phyloP scores from a whole-genome alignment of 2,797 vertebrate genomes.

The Syngnathus acus region DNA sequence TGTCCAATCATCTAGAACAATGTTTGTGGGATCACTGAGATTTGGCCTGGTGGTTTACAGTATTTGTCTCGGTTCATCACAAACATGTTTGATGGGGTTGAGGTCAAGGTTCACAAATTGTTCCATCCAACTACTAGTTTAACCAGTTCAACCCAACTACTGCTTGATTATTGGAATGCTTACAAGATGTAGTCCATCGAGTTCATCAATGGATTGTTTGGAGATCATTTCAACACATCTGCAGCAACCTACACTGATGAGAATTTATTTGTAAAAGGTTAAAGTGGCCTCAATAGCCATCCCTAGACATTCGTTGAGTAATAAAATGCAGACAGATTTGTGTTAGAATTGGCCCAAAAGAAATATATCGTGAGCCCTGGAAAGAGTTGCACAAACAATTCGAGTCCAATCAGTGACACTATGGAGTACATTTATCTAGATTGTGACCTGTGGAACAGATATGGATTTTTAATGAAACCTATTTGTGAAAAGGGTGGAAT shows the following conservation, averaged over 20 bases:
- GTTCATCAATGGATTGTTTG: background rate
- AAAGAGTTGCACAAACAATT: background rate
- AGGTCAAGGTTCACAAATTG: no score
- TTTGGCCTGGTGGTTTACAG: no score
- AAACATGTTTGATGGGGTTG: no score
- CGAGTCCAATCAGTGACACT: background rate
- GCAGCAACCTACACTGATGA: background rate
- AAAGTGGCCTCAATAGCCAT: background rate
- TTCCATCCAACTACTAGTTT: no score
- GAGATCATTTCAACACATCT: background rate
- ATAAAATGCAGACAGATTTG: background rate
- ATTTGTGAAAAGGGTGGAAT: background rate
- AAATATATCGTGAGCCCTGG: background rate
- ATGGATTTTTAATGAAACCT: background rate
- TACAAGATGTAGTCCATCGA: background rate
- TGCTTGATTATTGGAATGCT: background rate
- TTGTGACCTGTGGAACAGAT: background rate
- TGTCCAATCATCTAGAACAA: no score
- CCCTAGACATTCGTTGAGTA: background rate
- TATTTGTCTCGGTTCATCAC: no score
- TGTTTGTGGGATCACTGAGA: no score
- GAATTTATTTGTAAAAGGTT: constrained; percentile 1
- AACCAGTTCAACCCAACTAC: background rate
- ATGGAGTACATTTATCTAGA: background rate
- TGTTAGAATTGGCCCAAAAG: background rate